Evolutionary conservation across 2,888 invertebrate genomes (phyloP).

Genomic region (Agrypnus murinus): DNA sequence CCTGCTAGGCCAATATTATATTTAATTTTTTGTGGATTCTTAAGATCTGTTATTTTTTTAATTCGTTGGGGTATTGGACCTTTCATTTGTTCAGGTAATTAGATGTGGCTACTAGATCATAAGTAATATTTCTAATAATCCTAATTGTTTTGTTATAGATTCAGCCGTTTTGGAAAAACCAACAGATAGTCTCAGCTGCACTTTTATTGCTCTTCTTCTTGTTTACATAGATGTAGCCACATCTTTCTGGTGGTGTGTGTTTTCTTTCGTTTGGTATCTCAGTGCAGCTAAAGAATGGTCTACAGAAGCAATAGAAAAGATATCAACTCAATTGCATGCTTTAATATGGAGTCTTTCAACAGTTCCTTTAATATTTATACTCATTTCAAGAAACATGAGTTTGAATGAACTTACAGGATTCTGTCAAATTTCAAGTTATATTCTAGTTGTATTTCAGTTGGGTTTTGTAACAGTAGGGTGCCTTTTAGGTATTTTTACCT

Average conservation of each 20-base stretch:
- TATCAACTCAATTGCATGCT: constrained; percentile 89
- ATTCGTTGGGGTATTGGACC: constrained; percentile 64
- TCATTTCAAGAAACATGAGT: constrained; percentile 85
- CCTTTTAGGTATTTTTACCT: constrained; percentile 83
- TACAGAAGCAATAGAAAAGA: constrained; percentile 91
- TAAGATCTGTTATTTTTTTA: constrained; percentile 62
- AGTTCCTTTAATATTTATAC: constrained; percentile 87
- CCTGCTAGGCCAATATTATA: constrained; percentile 95
- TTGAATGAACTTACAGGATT: constrained; percentile 88
- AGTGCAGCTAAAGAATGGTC: constrained; percentile 95
- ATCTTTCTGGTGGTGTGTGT: constrained; percentile 90
- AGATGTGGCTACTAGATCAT: not conserved
- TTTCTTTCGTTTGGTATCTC: constrained; percentile 92
- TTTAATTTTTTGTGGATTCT: constrained; percentile 82
- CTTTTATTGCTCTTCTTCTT: constrained; percentile 62
- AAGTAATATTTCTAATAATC: no score
- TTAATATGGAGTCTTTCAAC: constrained; percentile 92
- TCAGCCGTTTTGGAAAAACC: constrained; percentile 40
- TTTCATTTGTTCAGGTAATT: constrained; percentile 61
- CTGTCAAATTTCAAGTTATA: constrained; percentile 78
- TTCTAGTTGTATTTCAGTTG: constrained; percentile 60
- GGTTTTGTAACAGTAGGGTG: constrained; percentile 75
- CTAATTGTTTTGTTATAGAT: constrained; percentile 28
- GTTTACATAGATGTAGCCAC: constrained; percentile 85
- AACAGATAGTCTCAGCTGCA: constrained; percentile 56